Conservation (phyloP, 1,140 invertebrate species). For the Halesus radiatus region DNA sequence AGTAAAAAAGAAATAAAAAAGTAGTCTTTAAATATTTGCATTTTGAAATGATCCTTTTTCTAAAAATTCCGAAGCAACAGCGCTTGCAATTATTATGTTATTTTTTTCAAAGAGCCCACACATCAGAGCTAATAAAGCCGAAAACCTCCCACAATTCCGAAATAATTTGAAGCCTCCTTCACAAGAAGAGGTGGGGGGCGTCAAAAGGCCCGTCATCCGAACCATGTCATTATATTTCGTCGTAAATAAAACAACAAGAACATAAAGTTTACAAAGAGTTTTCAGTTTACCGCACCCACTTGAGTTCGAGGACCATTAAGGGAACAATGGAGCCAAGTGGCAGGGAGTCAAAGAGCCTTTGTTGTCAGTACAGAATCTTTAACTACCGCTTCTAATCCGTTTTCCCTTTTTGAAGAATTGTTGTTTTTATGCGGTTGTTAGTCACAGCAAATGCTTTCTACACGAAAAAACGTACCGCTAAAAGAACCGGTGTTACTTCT, state of each 20-base stretch:
- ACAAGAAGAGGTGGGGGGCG: not conserved
- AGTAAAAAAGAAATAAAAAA: too few species aligned
- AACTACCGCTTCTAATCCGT: too few species aligned
- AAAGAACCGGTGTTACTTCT: too few species aligned
- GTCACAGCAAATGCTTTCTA: too few species aligned
- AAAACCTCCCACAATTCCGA: not conserved
- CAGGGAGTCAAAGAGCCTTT: not conserved
- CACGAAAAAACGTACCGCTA: too few species aligned
- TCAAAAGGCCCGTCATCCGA: not conserved
- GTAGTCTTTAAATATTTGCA: too few species aligned
- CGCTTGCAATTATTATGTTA: not conserved
- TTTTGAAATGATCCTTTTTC: too few species aligned
- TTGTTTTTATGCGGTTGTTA: too few species aligned
- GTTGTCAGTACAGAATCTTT: too few species aligned
- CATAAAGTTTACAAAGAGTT: not conserved
- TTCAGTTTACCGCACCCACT: conserved; percentile 28
- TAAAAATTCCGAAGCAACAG: too few species aligned
- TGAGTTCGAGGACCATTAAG: not conserved
- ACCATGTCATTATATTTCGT: conserved; percentile 27
- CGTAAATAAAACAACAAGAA: conserved; percentile 34
- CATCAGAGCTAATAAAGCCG: not conserved
- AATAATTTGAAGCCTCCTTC: conserved; percentile 17
- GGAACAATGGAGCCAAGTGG: not conserved
- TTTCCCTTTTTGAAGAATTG: too few species aligned
- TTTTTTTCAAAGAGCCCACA: not conserved